Conservation (phyloP, 2,888 invertebrate species). For the Ophion ventricosus region DNA sequence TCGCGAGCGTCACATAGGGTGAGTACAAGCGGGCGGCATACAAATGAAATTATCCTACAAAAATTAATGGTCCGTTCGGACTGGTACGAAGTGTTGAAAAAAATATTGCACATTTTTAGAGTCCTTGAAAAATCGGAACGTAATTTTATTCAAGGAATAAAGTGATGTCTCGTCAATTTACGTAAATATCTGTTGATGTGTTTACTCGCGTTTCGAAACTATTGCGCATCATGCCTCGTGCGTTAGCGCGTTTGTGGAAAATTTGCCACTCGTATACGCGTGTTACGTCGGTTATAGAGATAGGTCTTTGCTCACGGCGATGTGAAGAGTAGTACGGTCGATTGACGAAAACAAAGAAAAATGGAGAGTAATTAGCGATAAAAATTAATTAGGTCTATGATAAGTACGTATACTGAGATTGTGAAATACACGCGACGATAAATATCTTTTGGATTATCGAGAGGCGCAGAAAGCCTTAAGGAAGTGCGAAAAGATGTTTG, state of each 20-base stretch:
- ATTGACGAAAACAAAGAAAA: background rate
- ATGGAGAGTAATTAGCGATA: background rate
- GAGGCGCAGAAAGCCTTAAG: background rate
- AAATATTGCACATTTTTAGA: background rate
- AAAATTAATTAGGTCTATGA: background rate
- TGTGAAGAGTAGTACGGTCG: too few relatives aligned
- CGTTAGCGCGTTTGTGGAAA: constrained; percentile 32
- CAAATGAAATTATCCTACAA: background rate
- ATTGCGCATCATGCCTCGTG: background rate
- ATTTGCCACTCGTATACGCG: constrained; percentile 33
- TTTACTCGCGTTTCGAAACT: constrained; percentile 21
- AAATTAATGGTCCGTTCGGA: background rate
- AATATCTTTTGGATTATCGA: background rate
- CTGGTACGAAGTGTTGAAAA: background rate
- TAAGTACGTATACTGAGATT: background rate
- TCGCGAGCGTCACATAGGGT: constrained; percentile 93
- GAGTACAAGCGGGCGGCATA: constrained; percentile 81
- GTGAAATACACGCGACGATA: background rate
- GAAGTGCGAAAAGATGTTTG: background rate
- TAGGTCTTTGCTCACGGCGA: background rate
- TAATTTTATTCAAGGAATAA: background rate
- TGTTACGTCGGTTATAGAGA: background rate
- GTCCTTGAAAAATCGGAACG: background rate
- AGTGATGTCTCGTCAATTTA: background rate
- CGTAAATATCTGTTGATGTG: constrained; percentile 3